Evolutionary conservation across 2,888 invertebrate species (phyloP), one percentile per base, ranked within the genome.

Genomic region (Icerya purchasi): DNA sequence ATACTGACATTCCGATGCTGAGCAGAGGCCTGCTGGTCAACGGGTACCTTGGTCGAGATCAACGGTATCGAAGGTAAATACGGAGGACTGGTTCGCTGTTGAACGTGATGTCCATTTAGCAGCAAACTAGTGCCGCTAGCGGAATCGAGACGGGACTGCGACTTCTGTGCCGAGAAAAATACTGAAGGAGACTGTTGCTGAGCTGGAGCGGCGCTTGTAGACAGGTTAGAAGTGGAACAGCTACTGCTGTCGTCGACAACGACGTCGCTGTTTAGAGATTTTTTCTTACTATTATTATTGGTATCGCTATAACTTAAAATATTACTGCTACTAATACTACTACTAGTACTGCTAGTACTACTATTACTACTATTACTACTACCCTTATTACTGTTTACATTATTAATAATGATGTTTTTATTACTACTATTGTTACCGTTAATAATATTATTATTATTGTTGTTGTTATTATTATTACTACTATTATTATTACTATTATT

Each of bases 161-260:
- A 18, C 8, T 23, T 24, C 53, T 52, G 57, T 36, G 57, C 24
- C 22, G 57, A 50, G n/a, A 20, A 25, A 2, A 53, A 22, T 24
- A 50, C 19, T 22, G 58, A 19, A 14, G 57, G 24, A 20, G 22
- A 5, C 21, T 54, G 50, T 50, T 54, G 59, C n/a, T 25, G 59
- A 24, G 54, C 50, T 50, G 54, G 51, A 21, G 55, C 1, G 54
- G 50, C 50, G 56, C 56, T 14, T 22, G 56, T 21, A 49, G 50
- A 50, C 56, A 50, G 50, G 59, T 22, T 3, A 49, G 55, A 18
- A 55, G 10, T 50, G 24, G 24, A 2, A 49, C 3, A 50, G 52
- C 54, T 24, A 54, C 55, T 24, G 36, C 22, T 23, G 54, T 21
- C 50, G 59, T 23, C 23, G 59, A 50, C 10, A 59, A 50, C 54